Base-by-base conservation (phyloP, 2,113 vertebrate species). In the Mohoua ochrocephala region DNA sequence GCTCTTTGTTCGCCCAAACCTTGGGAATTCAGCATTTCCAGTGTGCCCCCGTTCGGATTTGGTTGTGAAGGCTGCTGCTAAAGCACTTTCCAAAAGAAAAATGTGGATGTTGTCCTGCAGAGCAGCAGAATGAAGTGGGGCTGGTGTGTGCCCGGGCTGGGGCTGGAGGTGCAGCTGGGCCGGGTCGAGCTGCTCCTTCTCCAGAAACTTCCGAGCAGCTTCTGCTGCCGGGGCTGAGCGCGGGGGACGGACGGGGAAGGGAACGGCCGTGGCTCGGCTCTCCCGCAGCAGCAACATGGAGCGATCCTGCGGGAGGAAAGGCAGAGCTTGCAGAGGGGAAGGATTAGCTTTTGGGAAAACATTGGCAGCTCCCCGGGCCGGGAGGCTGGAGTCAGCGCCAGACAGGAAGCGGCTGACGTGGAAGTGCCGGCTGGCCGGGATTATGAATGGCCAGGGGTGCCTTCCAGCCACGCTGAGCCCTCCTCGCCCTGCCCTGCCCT, bases 331-430 rank as follows among this genome's bases (percentile, higher is more conserved):
- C 26, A 13, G 71, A 74, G 73, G 73, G 73, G 73, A 71, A 15
- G 2, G 42, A 91, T 50, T 15, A 50, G 49, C 27, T 82, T 78
- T 80, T 44, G 74, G 92, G 77, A 79, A 69, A 82, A 37, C 53
- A 16, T 15, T 87, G 88, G 84, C 94, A 89, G 74, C 71, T 82
- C 44, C 45, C 16, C 0, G 54, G 33, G 61, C 78, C 21, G 18
- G 76, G 57, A 73, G 95, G 78, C 74, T 8, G 52, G 6, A 49
- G 24, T 16, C 8, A 21, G 56, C 87, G 95, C 92, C 96, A 96
- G 91, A 64, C 78, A 39, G 95, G 94, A 95, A 96, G 95, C 26
- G 10, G 87, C 88, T 94, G 84, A 94, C 71, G 92, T 94, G 94
- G 92, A 93, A 69, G 45, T 33, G 86, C 37, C 15, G 41, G 59